Conservation (phyloP, 1,140 invertebrate species). For the Drosophila sturtevanti region DNA sequence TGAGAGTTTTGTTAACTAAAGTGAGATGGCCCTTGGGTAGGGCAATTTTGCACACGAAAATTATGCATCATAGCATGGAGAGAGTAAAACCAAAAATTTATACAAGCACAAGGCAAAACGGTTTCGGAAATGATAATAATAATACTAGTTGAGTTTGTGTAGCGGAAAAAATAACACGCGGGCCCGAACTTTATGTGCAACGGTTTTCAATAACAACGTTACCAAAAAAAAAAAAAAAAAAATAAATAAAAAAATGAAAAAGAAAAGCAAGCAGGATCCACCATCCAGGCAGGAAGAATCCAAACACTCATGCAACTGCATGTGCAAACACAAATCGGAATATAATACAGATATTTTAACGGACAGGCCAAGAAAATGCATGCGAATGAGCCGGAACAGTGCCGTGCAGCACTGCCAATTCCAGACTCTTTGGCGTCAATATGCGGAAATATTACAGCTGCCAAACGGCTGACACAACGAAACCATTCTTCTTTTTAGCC, state of each 20-base stretch:
- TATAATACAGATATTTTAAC: neutral
- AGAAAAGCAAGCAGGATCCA: neutral
- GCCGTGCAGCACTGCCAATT: slow-evolving; percentile 16
- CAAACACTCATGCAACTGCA: neutral
- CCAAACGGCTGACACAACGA: neutral
- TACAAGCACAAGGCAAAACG: slow-evolving; percentile 19
- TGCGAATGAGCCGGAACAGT: slow-evolving; percentile 10
- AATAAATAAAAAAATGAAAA: neutral
- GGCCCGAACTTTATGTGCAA: neutral
- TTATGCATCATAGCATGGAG: neutral
- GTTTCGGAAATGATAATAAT: slow-evolving; percentile 18
- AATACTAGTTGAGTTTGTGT: slow-evolving; percentile 14
- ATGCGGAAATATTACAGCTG: slow-evolving; percentile 41
- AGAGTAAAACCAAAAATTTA: neutral
- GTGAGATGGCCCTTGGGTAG: neutral
- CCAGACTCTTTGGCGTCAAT: slow-evolving; percentile 18
- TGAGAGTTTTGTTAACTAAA: slow-evolving; percentile 5
- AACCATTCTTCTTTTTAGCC: too few species aligned
- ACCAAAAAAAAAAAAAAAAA: neutral
- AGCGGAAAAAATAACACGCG: slow-evolving; percentile 12
- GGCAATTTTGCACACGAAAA: neutral
- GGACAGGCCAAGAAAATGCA: slow-evolving; percentile 13
- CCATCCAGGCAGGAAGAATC: neutral
- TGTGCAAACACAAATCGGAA: neutral
- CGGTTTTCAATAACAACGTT: slow-evolving; percentile 29